These are phyloP conservation scores for Amphilophus citrinellus DNA, from an alignment of 2,113 vertebrate species.

Conservation along the genomic window DNA sequence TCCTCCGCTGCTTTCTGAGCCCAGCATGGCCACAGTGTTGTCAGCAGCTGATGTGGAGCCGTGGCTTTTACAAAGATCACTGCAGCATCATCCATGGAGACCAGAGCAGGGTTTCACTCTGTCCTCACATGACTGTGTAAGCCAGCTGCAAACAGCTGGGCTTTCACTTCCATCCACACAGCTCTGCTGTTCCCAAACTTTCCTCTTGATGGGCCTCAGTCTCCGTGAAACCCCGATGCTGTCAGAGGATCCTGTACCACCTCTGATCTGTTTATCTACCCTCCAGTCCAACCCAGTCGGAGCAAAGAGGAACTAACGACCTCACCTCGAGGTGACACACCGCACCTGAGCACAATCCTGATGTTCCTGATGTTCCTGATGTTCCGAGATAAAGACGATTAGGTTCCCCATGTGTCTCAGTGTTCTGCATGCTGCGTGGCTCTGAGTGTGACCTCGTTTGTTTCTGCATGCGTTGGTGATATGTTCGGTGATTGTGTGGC, in stretches of 20 bases:
- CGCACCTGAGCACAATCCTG: background rate
- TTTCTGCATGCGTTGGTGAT: background rate
- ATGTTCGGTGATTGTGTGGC: background rate
- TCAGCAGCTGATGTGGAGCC: accelerated
- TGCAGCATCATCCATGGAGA: background rate
- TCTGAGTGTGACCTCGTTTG: background rate
- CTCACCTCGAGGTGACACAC: background rate
- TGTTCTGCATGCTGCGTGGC: constrained; percentile 21
- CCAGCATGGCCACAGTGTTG: background rate
- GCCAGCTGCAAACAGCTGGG: background rate
- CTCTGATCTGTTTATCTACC: accelerated
- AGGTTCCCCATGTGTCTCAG: constrained; percentile 27
- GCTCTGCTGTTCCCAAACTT: background rate
- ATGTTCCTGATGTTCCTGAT: background rate
- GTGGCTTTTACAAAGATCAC: background rate
- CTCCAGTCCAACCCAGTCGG: accelerated
- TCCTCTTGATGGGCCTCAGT: background rate
- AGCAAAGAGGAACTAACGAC: background rate
- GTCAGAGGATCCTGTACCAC: accelerated
- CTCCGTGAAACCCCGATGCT: background rate
- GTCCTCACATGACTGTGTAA: background rate
- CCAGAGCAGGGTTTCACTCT: background rate
- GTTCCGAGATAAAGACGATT: background rate
- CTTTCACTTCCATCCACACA: background rate
- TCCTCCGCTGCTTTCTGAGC: background rate